phyloP scores from a whole-genome alignment of 2,888 invertebrate genomes.

The Drosophila leonis region DNA sequence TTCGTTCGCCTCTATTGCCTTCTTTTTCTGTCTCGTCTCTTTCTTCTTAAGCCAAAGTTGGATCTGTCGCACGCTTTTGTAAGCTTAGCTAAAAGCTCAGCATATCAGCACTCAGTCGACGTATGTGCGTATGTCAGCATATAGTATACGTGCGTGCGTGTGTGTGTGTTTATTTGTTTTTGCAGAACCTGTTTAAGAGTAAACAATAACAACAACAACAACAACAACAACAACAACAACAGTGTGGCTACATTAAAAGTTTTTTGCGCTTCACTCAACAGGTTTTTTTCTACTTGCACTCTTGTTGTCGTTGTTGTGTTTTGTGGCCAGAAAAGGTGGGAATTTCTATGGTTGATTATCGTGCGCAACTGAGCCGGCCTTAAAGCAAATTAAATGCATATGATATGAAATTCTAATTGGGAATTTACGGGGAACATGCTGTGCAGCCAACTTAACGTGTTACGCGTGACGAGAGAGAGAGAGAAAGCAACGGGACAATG shows the following conservation, averaged over 20 bases:
- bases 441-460: neutral
- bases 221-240: slow-evolving; percentile 33
- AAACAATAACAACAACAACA: slow-evolving; percentile 37
- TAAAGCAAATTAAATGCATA: slow-evolving; percentile 34
- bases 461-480: neutral
- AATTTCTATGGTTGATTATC: slow-evolving; percentile 44
- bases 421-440: neutral
- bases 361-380: slow-evolving; percentile 1
- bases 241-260: slow-evolving; percentile 35
- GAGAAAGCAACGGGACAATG: neutral
- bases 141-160: slow-evolving; percentile 1
- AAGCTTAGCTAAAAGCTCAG: slow-evolving; percentile 57
- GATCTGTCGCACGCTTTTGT: slow-evolving; percentile 31
- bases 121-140: neutral
- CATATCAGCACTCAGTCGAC: slow-evolving; percentile 37
- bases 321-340: slow-evolving; percentile 38
- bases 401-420: slow-evolving; percentile 17
- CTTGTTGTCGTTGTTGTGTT: slow-evolving; percentile 17
- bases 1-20: slow-evolving; percentile 3
- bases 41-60: slow-evolving; percentile 18
- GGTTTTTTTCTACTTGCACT: slow-evolving; percentile 48
- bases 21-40: slow-evolving; percentile 5
- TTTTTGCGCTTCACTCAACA: slow-evolving; percentile 64
- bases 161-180: slow-evolving; percentile 34
- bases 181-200: slow-evolving; percentile 66